Evolutionary conservation across 2,888 invertebrate species (phyloP), one percentile per base, ranked within the genome.

Genomic region (Patella pellucida): DNA sequence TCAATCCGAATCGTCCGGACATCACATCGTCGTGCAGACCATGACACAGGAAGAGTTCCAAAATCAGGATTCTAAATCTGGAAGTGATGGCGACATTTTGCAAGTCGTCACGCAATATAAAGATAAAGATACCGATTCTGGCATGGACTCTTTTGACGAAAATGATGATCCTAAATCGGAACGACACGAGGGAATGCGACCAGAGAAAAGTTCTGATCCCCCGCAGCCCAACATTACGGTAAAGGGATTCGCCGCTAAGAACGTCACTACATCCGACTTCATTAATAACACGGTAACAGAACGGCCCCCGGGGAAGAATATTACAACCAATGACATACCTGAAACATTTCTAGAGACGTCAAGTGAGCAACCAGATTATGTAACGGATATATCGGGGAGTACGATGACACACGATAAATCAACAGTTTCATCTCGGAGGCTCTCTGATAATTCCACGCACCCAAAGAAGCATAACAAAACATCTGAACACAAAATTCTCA

Each of bases 1-100:
- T 12, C 54, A 52, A 12, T 31, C 71, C 9, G 19, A 68, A n/a
- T 15, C 69, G 1, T 23, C 52, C 15, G 72, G 52, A 23, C 69
- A 41, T 4, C 19, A 73, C n/a, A 41, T 76, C 23, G 51, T 41
- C 15, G 68, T 76, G 50, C 52, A 75, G n/a, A 68, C 70, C 0
- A 52, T 75, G 16, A 41, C 62, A 5, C 15, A 62, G 14, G 67
- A 71, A 52, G 62, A n/a, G n/a, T 41, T 52, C 69, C 23, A 50
- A 50, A 31, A n/a, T 41, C 41, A 62, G 23, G 23, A 62, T 23
- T 41, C 41, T 41, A 41, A 9, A 41, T 41, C 41, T 41, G 41
- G 41, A 41, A 41, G 41, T 41, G 41, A 67, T 27, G 50, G 50
- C 3, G 12, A 16, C 2, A 23, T 27, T 15, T 11, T n/a, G 2